Evolutionary conservation across 2,797 vertebrate species (phyloP).

Genomic region (Lates japonicus): DNA sequence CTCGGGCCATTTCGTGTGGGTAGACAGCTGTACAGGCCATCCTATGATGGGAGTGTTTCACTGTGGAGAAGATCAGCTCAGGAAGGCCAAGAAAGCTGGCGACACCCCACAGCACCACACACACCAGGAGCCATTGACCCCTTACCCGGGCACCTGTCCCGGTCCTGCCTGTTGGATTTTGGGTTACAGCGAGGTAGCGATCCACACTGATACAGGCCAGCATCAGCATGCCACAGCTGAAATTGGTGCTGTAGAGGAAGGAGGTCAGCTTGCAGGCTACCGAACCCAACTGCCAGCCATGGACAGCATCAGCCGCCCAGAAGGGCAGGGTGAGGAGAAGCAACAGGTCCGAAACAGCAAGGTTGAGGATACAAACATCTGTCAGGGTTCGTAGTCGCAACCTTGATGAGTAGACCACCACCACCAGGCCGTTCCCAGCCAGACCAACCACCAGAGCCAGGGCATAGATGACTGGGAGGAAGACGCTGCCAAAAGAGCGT

Average conservation of each 20-base stretch:
- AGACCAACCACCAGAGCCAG: constrained; percentile 89
- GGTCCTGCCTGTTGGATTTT: constrained; percentile 24
- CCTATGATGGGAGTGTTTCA: constrained; percentile 79
- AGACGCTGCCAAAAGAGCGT: constrained; percentile 89
- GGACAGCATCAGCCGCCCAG: constrained; percentile 92
- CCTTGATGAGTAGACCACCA: constrained; percentile 89
- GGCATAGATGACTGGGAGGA: constrained; percentile 91
- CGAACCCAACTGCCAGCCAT: constrained; percentile 91
- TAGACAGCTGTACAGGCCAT: constrained; percentile 87
- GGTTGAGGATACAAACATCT: constrained; percentile 92
- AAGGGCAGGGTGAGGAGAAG: constrained; percentile 94
- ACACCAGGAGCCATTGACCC: constrained; percentile 76
- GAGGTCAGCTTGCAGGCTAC: constrained; percentile 91
- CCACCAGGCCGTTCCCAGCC: constrained; percentile 91
- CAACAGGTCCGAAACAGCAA: constrained; percentile 92
- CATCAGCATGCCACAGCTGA: constrained; percentile 95
- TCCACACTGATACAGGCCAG: constrained; percentile 96
- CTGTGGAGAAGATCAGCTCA: constrained; percentile 90
- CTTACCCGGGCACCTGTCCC: constrained; percentile 34
- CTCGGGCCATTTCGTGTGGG: constrained; percentile 80
- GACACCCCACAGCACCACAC: constrained; percentile 85
- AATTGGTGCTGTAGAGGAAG: constrained; percentile 93
- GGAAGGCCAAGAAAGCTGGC: constrained; percentile 90
- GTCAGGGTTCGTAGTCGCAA: constrained; percentile 91
- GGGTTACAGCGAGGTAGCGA: constrained; percentile 85